Evolutionary conservation across 2,113 vertebrate species (phyloP), one percentile per base, ranked within the genome.

Genomic region (Mesocricetus auratus): DNA sequence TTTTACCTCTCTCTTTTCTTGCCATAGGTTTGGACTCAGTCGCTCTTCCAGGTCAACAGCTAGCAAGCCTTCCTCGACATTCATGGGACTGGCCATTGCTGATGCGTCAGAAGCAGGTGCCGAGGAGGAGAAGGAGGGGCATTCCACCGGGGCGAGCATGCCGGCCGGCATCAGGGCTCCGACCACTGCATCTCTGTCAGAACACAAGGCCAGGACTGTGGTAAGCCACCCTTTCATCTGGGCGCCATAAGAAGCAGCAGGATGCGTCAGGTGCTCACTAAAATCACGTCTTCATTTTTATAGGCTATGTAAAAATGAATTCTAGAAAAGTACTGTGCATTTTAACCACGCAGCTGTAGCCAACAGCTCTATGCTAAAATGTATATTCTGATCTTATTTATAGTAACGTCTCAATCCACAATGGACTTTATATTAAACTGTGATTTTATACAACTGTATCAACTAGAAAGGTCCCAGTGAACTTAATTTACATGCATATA

Each of bases 111-210:
- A 99, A 1, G 99, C 98, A 0, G 99, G 99, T 0, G 99, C 98
- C 4, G 99, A 99, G 0, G 99, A 99, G 75, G 99, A 99, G 95
- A 99, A 99, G 33, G 99, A 99, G 17, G 99, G 98, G 97, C 99
- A 99, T 97, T 99, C 99, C 56, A 99, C 98, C 0, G 99, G 99
- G 87, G 99, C 98, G 19, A 99, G 99, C 99, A 99, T 99, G 97
- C 99, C 99, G 62, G 99, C 99, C 15, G 99, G 99, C 99, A 99
- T 99, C 97, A 99, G 21, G 9, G 99, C 99, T 64, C 99, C 99
- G 6, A 99, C 99, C 94, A 99, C 99, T 0, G 99, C 99, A 95
- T 99, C 99, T 97, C 99, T 99, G 98, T 89, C 69, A 77, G 77
- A 68, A 96, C 17, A 94, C 47, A 94, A 95, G 79, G 79, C 31